Percentiles rank a stretch among this genome's conserved stretches.
phyloP scores from a whole-genome alignment of 2,797 vertebrate species.

The Eleutherodactylus coqui region DNA sequence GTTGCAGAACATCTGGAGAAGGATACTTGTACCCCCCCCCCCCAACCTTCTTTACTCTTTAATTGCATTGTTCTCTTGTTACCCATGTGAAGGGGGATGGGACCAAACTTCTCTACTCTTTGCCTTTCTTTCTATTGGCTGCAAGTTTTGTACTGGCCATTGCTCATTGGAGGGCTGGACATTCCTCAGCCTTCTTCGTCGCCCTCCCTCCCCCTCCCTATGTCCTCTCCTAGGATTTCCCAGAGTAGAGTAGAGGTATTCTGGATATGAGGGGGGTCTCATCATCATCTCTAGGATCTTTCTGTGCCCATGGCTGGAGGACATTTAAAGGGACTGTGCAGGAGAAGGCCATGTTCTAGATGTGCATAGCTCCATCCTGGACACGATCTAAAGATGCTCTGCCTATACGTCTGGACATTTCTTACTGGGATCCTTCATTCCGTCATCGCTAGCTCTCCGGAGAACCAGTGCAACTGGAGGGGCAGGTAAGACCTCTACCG shows the following conservation, averaged over 20 bases:
- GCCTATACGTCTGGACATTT: constrained; percentile 52
- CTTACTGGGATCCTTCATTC: constrained; percentile 67
- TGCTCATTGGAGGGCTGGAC: constrained; percentile 49
- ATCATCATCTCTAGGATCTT: constrained; percentile 23
- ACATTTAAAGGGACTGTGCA: constrained; percentile 35
- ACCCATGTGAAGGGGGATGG: constrained; percentile 28
- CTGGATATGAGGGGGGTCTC: constrained; percentile 25
- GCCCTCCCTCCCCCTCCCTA: constrained; percentile 4
- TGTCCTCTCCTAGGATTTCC: constrained; percentile 8
- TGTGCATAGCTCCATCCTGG: not conserved
- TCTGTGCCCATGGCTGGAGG: constrained; percentile 12
- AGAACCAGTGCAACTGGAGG: constrained; percentile 89
- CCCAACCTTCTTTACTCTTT: constrained; percentile 25
- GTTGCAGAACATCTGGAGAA: constrained; percentile 52
- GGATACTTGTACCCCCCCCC: not conserved
- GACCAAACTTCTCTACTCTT: constrained; percentile 36
- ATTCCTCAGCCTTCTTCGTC: constrained; percentile 43
- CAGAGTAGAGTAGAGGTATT: constrained; percentile 30
- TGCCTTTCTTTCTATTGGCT: constrained; percentile 65
- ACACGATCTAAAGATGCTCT: constrained; percentile 52
- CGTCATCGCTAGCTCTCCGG: constrained; percentile 74
- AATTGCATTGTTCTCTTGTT: constrained; percentile 60
- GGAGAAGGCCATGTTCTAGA: not conserved
- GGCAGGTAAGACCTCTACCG: constrained; percentile 79
- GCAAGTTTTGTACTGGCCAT: constrained; percentile 65